phyloP scores from a whole-genome alignment of 2,797 vertebrate genomes.

The Craterocephalus amniculus region DNA sequence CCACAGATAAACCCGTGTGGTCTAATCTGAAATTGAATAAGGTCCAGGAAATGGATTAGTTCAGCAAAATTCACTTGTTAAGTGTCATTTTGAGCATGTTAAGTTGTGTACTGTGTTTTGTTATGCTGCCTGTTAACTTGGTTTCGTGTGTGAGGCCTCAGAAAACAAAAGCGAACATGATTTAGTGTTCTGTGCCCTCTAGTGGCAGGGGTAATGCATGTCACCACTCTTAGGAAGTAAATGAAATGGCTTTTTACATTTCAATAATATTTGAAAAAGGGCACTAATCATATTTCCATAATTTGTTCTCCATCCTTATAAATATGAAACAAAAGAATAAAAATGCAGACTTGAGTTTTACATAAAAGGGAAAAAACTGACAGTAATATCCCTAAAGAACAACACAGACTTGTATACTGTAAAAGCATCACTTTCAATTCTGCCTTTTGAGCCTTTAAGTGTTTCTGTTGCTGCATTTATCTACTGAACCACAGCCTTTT shows the following conservation, averaged over 20 bases:
- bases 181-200: constrained; percentile 50
- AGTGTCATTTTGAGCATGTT: background rate
- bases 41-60: background rate
- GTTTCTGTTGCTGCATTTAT: background rate
- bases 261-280: background rate
- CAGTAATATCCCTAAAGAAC: background rate
- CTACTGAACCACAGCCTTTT: background rate
- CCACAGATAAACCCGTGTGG: background rate
- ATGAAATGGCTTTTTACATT: background rate
- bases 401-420: background rate
- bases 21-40: background rate
- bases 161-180: background rate
- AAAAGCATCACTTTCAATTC: background rate
- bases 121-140: background rate
- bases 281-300: background rate
- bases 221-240: rapidly evolving
- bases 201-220: constrained; percentile 14
- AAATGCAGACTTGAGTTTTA: background rate
- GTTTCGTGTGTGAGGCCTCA: background rate
- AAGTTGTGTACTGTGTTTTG: background rate
- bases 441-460: background rate
- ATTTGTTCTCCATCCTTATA: background rate
- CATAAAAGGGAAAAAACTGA: background rate
- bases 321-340: background rate
- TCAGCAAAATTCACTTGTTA: background rate